These are phyloP conservation scores for Machimus atricapillus DNA, from an alignment of 2,888 invertebrate species.

Conservation along the genomic window DNA sequence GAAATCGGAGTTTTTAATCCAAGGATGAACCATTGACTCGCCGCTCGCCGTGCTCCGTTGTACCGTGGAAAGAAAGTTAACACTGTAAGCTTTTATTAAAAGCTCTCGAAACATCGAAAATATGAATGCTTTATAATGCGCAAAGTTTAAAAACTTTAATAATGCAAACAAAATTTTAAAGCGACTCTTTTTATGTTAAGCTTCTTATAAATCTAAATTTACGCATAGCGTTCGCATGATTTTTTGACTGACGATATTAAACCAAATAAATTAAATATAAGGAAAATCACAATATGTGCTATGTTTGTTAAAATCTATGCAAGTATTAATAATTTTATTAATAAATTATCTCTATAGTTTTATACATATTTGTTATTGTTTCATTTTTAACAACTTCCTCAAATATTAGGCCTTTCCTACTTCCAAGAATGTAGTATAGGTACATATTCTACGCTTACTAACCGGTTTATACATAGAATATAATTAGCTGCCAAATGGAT, in stretches of 20 bases:
- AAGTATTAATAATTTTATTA: background rate
- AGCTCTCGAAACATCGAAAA: background rate
- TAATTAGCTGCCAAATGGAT: no score
- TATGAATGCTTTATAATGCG: no score
- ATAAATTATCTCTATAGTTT: background rate
- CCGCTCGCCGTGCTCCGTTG: no score
- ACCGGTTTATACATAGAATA: no score
- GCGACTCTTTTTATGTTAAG: background rate
- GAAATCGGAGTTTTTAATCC: background rate
- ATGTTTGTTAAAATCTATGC: background rate
- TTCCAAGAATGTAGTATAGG: no score
- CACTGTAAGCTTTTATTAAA: background rate
- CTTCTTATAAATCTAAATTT: background rate
- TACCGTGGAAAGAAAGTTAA: no score
- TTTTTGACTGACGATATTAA: background rate
- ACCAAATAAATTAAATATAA: background rate
- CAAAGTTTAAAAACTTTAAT: background rate
- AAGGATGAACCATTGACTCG: background rate
- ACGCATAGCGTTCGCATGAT: background rate
- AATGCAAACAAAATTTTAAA: background rate
- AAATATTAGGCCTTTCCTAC: no score
- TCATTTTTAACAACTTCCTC: background rate
- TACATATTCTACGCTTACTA: no score
- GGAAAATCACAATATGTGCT: background rate
- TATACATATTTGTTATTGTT: background rate